Evolutionary conservation across 2,113 vertebrate species (phyloP).

Genomic region (Urocynchramus pylzowi): DNA sequence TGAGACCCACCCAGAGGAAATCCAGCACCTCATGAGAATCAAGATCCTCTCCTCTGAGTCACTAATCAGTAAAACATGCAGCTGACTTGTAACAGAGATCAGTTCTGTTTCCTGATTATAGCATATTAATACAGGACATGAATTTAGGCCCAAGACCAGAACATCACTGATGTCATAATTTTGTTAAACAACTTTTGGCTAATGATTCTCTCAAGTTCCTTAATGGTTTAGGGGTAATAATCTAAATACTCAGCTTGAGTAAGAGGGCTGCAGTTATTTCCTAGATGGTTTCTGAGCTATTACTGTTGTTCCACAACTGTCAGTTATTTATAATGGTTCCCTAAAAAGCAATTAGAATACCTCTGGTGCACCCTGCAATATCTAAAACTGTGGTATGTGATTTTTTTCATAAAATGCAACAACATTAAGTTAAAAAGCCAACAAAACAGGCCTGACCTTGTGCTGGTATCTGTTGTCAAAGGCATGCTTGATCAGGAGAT

Average conservation of each 20-base stretch:
- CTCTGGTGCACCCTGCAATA: not conserved
- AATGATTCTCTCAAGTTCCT: not conserved
- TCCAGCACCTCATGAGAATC: not conserved
- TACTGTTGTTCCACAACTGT: not conserved
- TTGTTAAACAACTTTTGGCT: not conserved
- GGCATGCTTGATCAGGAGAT: slow-evolving; percentile 92
- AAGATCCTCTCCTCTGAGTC: not conserved
- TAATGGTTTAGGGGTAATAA: not conserved
- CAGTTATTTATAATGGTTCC: not conserved
- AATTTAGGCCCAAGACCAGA: not conserved
- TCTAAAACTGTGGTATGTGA: not conserved
- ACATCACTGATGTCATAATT: not conserved
- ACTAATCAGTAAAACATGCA: not conserved
- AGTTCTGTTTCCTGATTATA: not conserved
- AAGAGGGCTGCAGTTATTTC: not conserved
- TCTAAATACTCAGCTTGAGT: not conserved
- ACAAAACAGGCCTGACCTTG: slow-evolving; percentile 73
- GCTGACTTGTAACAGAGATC: not conserved
- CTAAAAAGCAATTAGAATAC: not conserved
- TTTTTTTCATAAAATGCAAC: not conserved
- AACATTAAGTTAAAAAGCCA: not conserved
- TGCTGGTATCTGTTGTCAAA: slow-evolving; percentile 90
- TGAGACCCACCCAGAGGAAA: not conserved
- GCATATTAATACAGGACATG: not conserved
- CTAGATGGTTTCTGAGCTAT: not conserved